phyloP scores from a whole-genome alignment of 2,888 invertebrate species.

The Pseudolycoriella hygida region DNA sequence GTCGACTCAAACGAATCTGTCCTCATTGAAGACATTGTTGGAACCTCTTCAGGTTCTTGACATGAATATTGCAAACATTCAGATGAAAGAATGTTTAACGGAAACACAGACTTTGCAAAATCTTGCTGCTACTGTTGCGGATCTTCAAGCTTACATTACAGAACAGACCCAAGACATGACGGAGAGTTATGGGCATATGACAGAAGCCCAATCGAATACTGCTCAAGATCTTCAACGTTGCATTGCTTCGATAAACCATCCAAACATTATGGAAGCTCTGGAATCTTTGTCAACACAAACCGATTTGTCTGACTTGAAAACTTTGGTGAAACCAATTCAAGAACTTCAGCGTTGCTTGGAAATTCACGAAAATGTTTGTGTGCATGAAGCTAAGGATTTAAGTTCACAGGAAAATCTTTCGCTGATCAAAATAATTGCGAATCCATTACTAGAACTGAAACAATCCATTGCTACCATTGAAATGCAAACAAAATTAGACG shows the following conservation, averaged over 20 bases:
- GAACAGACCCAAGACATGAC: too few species aligned
- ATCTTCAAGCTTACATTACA: too few species aligned
- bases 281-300: slow-evolving; percentile 13
- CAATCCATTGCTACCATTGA: slow-evolving; percentile 6
- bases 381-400: slow-evolving; percentile 15
- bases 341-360: not conserved
- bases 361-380: slow-evolving; percentile 11
- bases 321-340: slow-evolving; percentile 1
- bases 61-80: slow-evolving; percentile 17
- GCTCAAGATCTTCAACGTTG: slow-evolving; percentile 21
- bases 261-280: slow-evolving; percentile 25
- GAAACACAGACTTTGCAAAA: too few species aligned
- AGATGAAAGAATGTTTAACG: too few species aligned
- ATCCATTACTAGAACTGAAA: slow-evolving; percentile 10
- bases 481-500: slow-evolving; percentile 7
- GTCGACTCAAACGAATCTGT: slow-evolving; percentile 10
- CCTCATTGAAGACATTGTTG: slow-evolving; percentile 9
- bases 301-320: slow-evolving; percentile 9
- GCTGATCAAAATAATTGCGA: slow-evolving; percentile 8
- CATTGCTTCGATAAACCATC: slow-evolving; percentile 28
- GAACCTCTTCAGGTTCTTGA: slow-evolving; percentile 16
- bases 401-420: slow-evolving; percentile 13
- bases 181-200: too few species aligned
- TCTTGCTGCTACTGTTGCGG: too few species aligned
- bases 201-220: too few species aligned